Conservation (phyloP, 2,888 invertebrate genomes). For the Rhingia rostrata region DNA sequence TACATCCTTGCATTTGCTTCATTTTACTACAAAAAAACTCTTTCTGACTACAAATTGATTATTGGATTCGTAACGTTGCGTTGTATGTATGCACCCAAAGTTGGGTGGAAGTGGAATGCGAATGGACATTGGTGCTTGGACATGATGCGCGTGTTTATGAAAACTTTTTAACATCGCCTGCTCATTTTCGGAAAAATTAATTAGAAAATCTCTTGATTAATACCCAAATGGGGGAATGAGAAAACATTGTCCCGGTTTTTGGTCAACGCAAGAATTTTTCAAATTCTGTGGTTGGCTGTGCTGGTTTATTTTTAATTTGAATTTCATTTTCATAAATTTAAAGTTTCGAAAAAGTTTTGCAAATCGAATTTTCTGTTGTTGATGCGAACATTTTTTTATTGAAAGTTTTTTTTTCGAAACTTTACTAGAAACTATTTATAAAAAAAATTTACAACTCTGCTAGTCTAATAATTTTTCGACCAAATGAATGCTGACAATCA, state of each 20-base stretch:
- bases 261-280: slow-evolving; percentile 2
- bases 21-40: slow-evolving; percentile 42
- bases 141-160: slow-evolving; percentile 25
- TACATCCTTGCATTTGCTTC: slow-evolving; percentile 8
- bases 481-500: too few species aligned
- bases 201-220: slow-evolving; percentile 65
- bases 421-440: too few species aligned
- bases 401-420: too few species aligned
- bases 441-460: too few species aligned
- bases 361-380: too few species aligned
- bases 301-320: slow-evolving; percentile 23
- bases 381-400: too few species aligned
- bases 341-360: too few species aligned
- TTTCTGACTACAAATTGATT: slow-evolving; percentile 57
- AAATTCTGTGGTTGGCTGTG: slow-evolving; percentile 26
- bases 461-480: too few species aligned
- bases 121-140: slow-evolving; percentile 29
- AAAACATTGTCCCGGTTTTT: slow-evolving; percentile 12
- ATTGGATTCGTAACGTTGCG: slow-evolving; percentile 23
- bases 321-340: slow-evolving; percentile 15
- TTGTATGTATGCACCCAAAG: background rate
- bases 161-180: slow-evolving; percentile 33
- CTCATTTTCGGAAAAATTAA: slow-evolving; percentile 53
- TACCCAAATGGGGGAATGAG: slow-evolving; percentile 36
- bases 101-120: background rate